A percentile compares a stretch with the other conserved stretches of the same genome.
phyloP scores from a whole-genome alignment of 1,140 invertebrate species.

The Colletes latitarsis region DNA sequence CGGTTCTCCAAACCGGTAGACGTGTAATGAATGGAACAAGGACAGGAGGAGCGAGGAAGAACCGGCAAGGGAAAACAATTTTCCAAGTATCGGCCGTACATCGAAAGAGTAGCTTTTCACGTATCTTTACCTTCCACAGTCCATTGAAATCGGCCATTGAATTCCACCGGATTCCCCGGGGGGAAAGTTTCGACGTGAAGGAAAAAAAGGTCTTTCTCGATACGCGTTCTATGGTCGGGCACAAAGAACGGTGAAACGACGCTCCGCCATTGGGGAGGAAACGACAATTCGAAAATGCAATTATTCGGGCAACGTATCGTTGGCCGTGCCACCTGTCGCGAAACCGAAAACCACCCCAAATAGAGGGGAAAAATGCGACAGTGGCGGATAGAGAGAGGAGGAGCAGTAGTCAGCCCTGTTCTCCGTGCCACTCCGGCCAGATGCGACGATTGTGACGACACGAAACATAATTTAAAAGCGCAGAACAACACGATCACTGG shows the following conservation, averaged over 20 bases:
- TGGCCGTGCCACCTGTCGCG: conserved; percentile 54
- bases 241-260: conserved; percentile 48
- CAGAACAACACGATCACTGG: conserved; percentile 53
- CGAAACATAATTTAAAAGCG: conserved; percentile 62
- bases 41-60: background rate
- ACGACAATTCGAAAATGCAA: conserved; percentile 68
- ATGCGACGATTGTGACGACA: conserved; percentile 57
- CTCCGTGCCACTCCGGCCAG: conserved; percentile 29
- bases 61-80: conserved; percentile 24
- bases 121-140: conserved; percentile 46
- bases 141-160: conserved; percentile 40
- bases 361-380: background rate
- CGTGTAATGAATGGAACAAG: background rate
- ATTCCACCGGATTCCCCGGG: conserved; percentile 46
- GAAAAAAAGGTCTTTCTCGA: conserved; percentile 31
- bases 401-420: background rate
- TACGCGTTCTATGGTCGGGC: conserved; percentile 21
- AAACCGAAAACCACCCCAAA: conserved; percentile 57
- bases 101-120: conserved; percentile 55
- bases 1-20: background rate
- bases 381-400: background rate
- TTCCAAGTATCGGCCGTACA: conserved; percentile 37
- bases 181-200: conserved; percentile 28
- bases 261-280: conserved; percentile 18
- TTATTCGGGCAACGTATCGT: conserved; percentile 62